Evolutionary conservation across 2,113 vertebrate genomes (phyloP).

Genomic region (Stomatorhinus ivindoensis): DNA sequence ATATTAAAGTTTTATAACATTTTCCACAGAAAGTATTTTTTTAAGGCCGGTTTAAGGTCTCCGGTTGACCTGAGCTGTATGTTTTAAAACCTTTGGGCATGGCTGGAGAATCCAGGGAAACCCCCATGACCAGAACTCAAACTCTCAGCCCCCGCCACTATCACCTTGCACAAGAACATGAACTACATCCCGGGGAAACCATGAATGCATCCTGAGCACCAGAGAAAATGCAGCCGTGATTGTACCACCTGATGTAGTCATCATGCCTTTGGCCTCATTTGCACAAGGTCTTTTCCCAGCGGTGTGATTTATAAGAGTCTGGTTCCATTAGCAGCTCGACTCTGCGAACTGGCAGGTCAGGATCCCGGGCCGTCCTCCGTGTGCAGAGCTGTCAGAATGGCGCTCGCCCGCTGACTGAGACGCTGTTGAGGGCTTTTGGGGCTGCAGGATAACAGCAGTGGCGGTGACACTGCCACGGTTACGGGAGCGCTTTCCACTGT

Average conservation of each 20-base stretch:
- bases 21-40: not conserved
- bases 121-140: not conserved
- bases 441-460: conserved; percentile 30
- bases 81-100: not conserved
- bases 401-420: conserved; percentile 17
- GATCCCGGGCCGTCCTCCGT: conserved; percentile 51
- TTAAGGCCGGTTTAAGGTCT: not conserved
- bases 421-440: not conserved
- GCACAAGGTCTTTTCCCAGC: conserved; percentile 43
- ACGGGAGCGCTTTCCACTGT: conserved; percentile 20
- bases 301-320: conserved; percentile 54
- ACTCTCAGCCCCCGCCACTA: not conserved
- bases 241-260: not conserved
- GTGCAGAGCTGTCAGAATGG: conserved; percentile 47
- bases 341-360: conserved; percentile 43
- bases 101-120: not conserved
- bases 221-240: not conserved
- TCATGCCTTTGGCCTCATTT: conserved; percentile 38
- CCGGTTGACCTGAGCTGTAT: not conserved
- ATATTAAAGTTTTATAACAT: not conserved
- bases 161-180: not conserved
- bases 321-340: conserved; percentile 53
- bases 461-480: conserved; percentile 16
- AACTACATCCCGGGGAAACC: not conserved
- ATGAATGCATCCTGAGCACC: not conserved